Conservation (phyloP, 2,113 vertebrate genomes). For the Entelurus aequoreus region DNA sequence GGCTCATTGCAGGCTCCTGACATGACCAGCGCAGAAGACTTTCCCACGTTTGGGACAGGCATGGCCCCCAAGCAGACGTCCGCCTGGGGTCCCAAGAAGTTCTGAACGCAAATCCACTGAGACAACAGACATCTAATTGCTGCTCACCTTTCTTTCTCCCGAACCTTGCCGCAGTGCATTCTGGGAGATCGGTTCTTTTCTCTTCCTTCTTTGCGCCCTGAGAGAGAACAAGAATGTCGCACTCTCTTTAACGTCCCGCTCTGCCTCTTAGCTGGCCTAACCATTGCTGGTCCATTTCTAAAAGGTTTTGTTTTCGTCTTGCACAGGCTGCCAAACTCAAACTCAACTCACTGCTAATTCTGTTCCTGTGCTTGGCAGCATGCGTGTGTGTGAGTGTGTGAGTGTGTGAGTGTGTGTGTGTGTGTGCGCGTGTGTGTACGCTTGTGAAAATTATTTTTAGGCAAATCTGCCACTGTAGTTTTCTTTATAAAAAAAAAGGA, state of each 20-base stretch:
- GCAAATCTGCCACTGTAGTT: slow-evolving; percentile 37
- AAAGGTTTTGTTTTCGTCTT: neutral
- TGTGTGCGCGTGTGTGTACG: slow-evolving; percentile 1
- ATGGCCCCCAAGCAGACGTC: slow-evolving; percentile 75
- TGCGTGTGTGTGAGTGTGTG: neutral
- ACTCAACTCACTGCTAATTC: slow-evolving; percentile 12
- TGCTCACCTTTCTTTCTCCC: slow-evolving; percentile 51
- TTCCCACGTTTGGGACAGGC: slow-evolving; percentile 74
- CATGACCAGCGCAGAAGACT: slow-evolving; percentile 80
- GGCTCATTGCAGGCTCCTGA: slow-evolving; percentile 70
- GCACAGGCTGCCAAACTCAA: slow-evolving; percentile 8
- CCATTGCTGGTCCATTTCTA: slow-evolving; percentile 8
- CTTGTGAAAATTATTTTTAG: neutral
- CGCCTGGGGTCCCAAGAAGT: slow-evolving; percentile 80
- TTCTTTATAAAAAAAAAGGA: slow-evolving; percentile 12
- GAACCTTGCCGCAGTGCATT: slow-evolving; percentile 53
- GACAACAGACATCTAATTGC: slow-evolving; percentile 39
- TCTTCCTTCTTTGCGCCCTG: neutral
- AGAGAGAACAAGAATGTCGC: slow-evolving; percentile 14
- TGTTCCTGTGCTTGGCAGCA: slow-evolving; percentile 23
- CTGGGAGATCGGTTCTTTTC: slow-evolving; percentile 42
- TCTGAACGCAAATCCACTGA: slow-evolving; percentile 61
- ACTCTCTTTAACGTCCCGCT: slow-evolving; percentile 28
- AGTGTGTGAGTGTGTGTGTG: slow-evolving; percentile 8
- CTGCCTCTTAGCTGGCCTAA: slow-evolving; percentile 26